Evolutionary conservation across 2,113 vertebrate species (phyloP).

Genomic region (Periophthalmus modestus): DNA sequence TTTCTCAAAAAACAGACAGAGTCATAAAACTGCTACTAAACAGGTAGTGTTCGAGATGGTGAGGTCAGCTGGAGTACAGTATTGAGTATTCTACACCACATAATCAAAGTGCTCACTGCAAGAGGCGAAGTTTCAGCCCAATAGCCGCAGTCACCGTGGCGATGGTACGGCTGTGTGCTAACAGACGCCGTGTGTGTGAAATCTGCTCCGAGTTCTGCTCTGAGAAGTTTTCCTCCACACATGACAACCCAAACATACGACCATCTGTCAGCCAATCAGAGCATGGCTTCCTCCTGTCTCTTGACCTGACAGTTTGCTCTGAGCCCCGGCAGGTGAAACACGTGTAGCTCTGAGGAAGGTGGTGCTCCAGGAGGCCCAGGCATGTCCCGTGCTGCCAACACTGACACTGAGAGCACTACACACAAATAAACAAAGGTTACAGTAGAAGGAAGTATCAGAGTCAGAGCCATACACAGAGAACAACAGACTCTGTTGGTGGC

Average conservation of each 20-base stretch:
- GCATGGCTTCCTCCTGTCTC: slow-evolving; percentile 89
- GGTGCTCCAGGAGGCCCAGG: slow-evolving; percentile 96
- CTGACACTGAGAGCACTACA: slow-evolving; percentile 92
- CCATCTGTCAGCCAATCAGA: slow-evolving; percentile 90
- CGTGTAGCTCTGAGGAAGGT: slow-evolving; percentile 91
- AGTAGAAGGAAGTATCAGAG: neutral
- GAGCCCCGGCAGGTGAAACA: slow-evolving; percentile 95
- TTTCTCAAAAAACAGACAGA: no score
- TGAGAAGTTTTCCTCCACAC: slow-evolving; percentile 93
- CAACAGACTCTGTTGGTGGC: no score
- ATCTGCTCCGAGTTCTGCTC: slow-evolving; percentile 93
- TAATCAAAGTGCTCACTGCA: slow-evolving; percentile 82
- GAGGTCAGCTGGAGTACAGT: no score
- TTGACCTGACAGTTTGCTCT: slow-evolving; percentile 82
- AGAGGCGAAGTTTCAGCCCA: slow-evolving; percentile 93
- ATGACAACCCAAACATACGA: slow-evolving; percentile 93
- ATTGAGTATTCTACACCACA: neutral
- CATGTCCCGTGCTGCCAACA: slow-evolving; percentile 98
- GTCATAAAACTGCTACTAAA: no score
- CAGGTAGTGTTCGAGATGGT: no score
- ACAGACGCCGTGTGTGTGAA: slow-evolving; percentile 87
- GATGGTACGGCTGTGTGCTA: slow-evolving; percentile 88
- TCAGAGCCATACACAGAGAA: neutral
- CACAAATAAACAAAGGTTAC: neutral
- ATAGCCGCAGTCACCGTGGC: slow-evolving; percentile 88